phyloP scores from a whole-genome alignment of 23 tunicate genomes.

The Corella eumyota region DNA sequence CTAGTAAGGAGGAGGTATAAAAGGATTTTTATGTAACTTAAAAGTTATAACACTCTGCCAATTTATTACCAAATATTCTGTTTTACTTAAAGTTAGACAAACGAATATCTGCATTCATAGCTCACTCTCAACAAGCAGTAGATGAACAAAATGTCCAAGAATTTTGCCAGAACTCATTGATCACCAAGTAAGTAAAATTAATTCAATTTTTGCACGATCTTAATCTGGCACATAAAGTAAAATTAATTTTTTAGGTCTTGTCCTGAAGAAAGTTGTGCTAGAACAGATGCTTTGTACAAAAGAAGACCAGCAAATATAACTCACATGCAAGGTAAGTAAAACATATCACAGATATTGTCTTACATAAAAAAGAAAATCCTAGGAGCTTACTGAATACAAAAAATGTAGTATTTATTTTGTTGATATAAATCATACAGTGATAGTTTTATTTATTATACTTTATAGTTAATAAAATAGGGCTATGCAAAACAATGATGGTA shows the following conservation, averaged over 20 bases:
- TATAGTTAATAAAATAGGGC: too few species aligned
- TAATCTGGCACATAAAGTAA: neutral
- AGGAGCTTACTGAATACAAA: too few species aligned
- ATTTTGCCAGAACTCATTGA: slow-evolving; percentile 17
- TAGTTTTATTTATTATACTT: too few species aligned
- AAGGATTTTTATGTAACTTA: neutral
- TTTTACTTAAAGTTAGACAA: slow-evolving; percentile 40
- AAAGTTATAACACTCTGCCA: neutral
- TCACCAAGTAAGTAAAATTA: neutral
- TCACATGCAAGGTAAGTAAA: slow-evolving; percentile 42
- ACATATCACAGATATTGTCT: too few species aligned
- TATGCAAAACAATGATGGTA: too few species aligned
- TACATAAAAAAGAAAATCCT: too few species aligned
- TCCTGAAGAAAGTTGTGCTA: slow-evolving; percentile 46
- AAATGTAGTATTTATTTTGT: too few species aligned
- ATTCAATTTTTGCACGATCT: neutral
- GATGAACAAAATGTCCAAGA: slow-evolving; percentile 84
- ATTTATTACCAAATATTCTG: neutral
- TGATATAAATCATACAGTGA: too few species aligned
- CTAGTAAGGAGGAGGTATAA: slow-evolving; percentile 17
- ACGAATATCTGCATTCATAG: slow-evolving; percentile 54
- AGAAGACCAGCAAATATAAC: slow-evolving; percentile 28
- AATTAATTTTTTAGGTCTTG: neutral
- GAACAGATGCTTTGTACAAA: slow-evolving; percentile 56
- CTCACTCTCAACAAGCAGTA: slow-evolving; percentile 54